Evolutionary conservation across 2,113 vertebrate genomes (phyloP).

Genomic region (Megalops atlanticus): DNA sequence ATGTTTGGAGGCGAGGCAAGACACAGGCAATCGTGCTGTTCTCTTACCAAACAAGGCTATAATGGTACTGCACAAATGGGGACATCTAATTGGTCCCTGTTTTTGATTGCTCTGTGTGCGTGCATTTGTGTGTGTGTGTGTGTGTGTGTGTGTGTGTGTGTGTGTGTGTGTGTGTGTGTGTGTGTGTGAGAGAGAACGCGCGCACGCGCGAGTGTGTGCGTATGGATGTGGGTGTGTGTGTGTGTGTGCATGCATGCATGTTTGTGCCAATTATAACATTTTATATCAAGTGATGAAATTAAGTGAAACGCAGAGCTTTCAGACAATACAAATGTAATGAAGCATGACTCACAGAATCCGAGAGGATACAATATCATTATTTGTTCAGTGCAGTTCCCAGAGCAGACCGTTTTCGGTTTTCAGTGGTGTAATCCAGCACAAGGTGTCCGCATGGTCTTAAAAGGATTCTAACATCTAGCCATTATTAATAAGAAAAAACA

Average conservation of each 20-base stretch:
- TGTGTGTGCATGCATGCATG: not conserved
- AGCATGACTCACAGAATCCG: not conserved
- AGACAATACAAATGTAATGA: not conserved
- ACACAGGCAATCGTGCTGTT: not conserved
- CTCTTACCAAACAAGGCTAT: no score
- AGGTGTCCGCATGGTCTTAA: no score
- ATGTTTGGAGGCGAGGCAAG: not conserved
- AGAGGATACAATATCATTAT: no score
- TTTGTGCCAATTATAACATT: not conserved
- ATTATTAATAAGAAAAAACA: no score
- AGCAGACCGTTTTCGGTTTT: no score
- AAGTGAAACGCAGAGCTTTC: conserved; percentile 19
- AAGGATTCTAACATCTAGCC: no score
- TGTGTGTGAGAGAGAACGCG: not conserved
- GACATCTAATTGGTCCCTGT: no score
- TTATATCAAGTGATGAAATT: conserved; percentile 36
- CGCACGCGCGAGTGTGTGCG: not conserved
- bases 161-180: not conserved
- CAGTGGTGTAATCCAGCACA: no score
- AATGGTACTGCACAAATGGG: no score
- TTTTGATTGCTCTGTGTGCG: not conserved
- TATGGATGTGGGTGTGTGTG: not conserved
- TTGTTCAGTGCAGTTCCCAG: no score
- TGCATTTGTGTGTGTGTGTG: not conserved
- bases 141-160: conserved; percentile 7